Base-by-base conservation (phyloP, 2,888 invertebrate genomes). In the Calameuta pallipes region DNA sequence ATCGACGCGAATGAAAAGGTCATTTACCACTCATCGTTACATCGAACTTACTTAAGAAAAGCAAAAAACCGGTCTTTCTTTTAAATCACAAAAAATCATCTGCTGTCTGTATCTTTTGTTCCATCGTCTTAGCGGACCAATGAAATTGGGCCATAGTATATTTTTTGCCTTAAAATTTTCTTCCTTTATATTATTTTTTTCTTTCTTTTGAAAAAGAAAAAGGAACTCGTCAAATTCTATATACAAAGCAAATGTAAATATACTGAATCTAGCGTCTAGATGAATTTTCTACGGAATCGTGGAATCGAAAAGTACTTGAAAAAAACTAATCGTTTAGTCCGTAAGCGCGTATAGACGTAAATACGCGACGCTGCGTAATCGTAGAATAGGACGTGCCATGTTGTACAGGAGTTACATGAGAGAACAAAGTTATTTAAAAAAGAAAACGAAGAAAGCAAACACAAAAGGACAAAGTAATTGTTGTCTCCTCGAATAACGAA, bases 361-460 rank as follows among this genome's bases (percentile, higher is more conserved):
- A 74, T 74, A 34, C 11, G 76, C 73, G 31, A 69, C 75, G 76
- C 79, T 80, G 81, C 83, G 82, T 86, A 83, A 87, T 84, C 84
- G 83, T 90, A 89, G 87, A 82, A 86, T 89, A 90, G 90, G 87
- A 89, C 86, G 91, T 91, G 91, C 91, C 91, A 91, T 91, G 88
- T 88, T 91, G 89, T 90, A 90, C 88, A 90, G 87, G 81, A 83
- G 15, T 41, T 41, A 23, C 41, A 41, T 41, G 41, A 81, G 78
- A 80, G 76, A 76, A 79, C 34, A 80, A 80, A 80, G 34, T 69
- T 79, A 80, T 82, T 77, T 75, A 73, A 76, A n/a, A 34, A 76
- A 80, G 71, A 69, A 9, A 9, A 80, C 78, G 79, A 81, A 71
- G 76, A 77, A 75, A 80, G 76, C 78, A 80, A 78, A 79, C 75